Evolutionary conservation across 1,140 invertebrate genomes (phyloP), one percentile per base, ranked within the genome.

Genomic region (Drosophila fuyamai): DNA sequence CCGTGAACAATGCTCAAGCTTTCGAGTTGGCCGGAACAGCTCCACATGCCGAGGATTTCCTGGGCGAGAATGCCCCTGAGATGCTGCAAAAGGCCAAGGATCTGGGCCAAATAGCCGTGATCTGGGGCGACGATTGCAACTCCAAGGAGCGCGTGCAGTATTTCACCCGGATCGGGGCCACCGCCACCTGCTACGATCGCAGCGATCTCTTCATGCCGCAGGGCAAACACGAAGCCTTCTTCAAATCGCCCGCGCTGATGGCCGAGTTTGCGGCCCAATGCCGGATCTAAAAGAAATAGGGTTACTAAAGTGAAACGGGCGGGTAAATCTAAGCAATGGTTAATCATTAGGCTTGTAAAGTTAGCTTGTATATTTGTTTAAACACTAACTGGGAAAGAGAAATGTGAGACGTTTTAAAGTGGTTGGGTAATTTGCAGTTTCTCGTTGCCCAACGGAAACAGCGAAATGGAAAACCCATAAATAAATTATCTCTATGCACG

Each of bases 91-190:
- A 96, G 40, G 96, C 96, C 0, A 95, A 95, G 63, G 94, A 96
- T 66, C 94, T 95, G 32, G 96, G 96, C 12, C 94, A 98, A 29
- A 95, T 98, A 2, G 95, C 98, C 36, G 98, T 99, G 90, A 97
- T 97, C 90, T 99, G 98, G 98, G 98, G 98, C 0, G 97, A 99
- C 84, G 97, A 98, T 88, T 98, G 97, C 83, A 98, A 98, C 79
- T 96, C 97, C 90, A 95, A 95, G 61, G 95, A 95, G 36, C 96
- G 96, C 0, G 97, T 98, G 46, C 95, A 96, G 74, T 95, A 96
- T 81, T 94, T 99, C 2, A 98, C 98, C 90, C 94, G 96, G 67
- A 94, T 97, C 36, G 97, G 97, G 3, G 94, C 98, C 29, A 97
- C 98, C 81, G 98, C 96, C 40, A 96, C 98, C 16, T 98, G 98